Evolutionary conservation across 2,797 vertebrate genomes (phyloP).

Genomic region (Sebastes diaconus): DNA sequence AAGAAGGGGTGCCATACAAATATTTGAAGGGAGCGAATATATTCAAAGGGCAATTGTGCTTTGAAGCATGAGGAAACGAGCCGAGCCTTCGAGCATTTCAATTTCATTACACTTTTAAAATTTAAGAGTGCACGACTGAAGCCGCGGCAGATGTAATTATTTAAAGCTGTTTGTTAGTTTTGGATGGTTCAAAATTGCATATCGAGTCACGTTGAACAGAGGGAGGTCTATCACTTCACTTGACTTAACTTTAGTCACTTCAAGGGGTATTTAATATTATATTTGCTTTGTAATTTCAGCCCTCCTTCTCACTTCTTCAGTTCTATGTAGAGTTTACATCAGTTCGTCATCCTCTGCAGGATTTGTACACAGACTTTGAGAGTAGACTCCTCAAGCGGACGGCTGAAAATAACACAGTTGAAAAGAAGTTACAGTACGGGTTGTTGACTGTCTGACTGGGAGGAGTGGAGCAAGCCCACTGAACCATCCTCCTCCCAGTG

Average conservation of each 20-base stretch:
- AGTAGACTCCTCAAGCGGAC: not conserved
- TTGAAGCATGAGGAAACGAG: conserved; percentile 65
- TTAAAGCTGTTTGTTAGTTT: conserved; percentile 47
- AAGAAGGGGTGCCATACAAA: conserved; percentile 62
- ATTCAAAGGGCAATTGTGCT: conserved; percentile 74
- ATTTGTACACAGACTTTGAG: not conserved
- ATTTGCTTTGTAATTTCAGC: conserved; percentile 9
- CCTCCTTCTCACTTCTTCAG: not conserved
- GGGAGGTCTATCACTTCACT: not conserved
- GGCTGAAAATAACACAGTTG: conserved; percentile 32
- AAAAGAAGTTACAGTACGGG: conserved; percentile 38
- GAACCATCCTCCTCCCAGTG: conserved; percentile 34
- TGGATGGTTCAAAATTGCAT: conserved; percentile 18
- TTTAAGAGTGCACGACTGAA: conserved; percentile 12
- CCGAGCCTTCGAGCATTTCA: conserved; percentile 39
- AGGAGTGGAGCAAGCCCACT: conserved; percentile 29
- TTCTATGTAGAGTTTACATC: conserved; percentile 2
- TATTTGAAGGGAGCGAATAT: conserved; percentile 67
- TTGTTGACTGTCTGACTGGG: conserved; percentile 37
- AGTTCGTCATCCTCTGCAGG: conserved; percentile 33
- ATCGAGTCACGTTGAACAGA: conserved; percentile 4
- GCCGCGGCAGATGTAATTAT: conserved; percentile 14
- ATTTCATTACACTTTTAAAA: conserved; percentile 54
- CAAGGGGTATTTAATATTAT: not conserved
- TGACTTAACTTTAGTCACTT: conserved; percentile 7